These are phyloP conservation scores for Actinernus sp. DNA, from an alignment of 92 coral and sea anemone species.

Conservation along the genomic window DNA sequence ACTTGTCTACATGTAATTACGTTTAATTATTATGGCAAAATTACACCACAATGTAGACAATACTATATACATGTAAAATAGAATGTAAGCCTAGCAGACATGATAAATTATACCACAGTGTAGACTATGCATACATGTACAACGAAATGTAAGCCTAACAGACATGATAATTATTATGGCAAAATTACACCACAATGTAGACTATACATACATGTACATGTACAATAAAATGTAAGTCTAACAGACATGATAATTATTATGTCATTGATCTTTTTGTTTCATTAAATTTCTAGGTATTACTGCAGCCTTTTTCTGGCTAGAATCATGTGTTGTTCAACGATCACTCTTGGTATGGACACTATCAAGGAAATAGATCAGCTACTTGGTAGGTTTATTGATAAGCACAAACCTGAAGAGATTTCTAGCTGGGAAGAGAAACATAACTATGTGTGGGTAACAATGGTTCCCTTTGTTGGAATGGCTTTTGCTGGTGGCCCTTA, in stretches of 20 bases:
- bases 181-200: too few relatives aligned
- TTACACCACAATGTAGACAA: too few relatives aligned
- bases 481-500: slow-evolving; percentile 73
- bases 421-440: slow-evolving; percentile 81
- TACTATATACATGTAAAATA: too few relatives aligned
- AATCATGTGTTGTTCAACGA: slow-evolving; percentile 55
- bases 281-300: slow-evolving; percentile 63
- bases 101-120: too few relatives aligned
- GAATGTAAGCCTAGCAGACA: too few relatives aligned
- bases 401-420: slow-evolving; percentile 62
- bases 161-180: background rate
- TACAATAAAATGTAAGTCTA: background rate
- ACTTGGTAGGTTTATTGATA: slow-evolving; percentile 48
- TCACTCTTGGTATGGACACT: slow-evolving; percentile 38
- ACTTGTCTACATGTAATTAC: too few relatives aligned
- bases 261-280: background rate
- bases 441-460: slow-evolving; percentile 85
- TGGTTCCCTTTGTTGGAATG: slow-evolving; percentile 78
- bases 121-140: too few relatives aligned
- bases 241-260: background rate
- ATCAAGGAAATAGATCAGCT: slow-evolving; percentile 51
- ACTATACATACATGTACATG: background rate
- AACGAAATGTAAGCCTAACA: background rate
- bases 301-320: slow-evolving; percentile 82
- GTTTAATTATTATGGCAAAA: too few relatives aligned